A percentile compares a stretch with the other conserved stretches of the same genome.
phyloP scores from a whole-genome alignment of 2,888 invertebrate genomes.

The Heliconius charithonia region DNA sequence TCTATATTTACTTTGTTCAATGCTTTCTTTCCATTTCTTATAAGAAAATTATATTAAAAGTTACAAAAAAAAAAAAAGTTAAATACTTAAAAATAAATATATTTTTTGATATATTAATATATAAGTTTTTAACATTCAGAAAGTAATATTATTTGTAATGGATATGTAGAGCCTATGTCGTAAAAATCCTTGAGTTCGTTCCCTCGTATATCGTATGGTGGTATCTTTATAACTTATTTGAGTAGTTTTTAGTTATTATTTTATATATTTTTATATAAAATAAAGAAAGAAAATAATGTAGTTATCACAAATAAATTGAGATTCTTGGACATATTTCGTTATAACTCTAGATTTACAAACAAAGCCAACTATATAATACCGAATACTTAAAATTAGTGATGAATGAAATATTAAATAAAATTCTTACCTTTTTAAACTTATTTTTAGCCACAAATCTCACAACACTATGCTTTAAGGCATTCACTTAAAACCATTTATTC shows the following conservation, averaged over 20 bases:
- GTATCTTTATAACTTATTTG: neutral
- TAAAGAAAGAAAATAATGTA: neutral
- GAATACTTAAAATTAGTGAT: neutral
- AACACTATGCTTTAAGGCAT: constrained; percentile 70
- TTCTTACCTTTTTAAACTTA: constrained; percentile 53
- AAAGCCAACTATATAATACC: too few relatives aligned
- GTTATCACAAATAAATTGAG: too few relatives aligned
- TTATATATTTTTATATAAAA: neutral
- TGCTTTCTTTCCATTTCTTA: neutral
- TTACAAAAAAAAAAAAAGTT: too few relatives aligned
- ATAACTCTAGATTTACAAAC: too few relatives aligned
- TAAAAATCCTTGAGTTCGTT: constrained; percentile 14
- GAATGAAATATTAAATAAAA: constrained; percentile 37
- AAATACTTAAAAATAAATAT: too few relatives aligned
- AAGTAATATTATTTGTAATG: constrained; percentile 9
- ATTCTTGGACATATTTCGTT: too few relatives aligned
- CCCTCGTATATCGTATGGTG: constrained; percentile 2
- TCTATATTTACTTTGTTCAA: too few relatives aligned
- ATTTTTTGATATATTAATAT: too few relatives aligned
- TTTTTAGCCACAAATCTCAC: constrained; percentile 54
- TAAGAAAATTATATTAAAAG: neutral
- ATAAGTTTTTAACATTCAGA: neutral
- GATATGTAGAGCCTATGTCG: constrained; percentile 6
- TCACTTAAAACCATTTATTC: constrained; percentile 72
- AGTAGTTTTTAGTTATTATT: neutral